phyloP scores from a whole-genome alignment of 1,140 invertebrate species.

The Penaeus chinensis region DNA sequence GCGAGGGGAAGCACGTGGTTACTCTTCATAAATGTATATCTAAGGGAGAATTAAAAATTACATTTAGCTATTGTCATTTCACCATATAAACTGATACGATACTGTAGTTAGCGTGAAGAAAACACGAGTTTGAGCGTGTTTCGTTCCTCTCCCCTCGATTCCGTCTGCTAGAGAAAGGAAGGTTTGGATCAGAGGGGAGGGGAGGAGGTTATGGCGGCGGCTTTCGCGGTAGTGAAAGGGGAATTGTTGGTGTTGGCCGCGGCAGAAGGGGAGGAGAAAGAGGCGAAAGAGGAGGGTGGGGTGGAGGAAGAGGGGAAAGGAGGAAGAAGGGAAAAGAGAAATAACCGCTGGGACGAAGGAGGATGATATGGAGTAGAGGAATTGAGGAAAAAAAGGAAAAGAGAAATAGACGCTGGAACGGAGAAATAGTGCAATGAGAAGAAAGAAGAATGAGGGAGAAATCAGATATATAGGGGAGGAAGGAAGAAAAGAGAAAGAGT shows the following conservation, averaged over 20 bases:
- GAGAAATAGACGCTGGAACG: neutral
- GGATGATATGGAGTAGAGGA: neutral
- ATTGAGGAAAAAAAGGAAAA: conserved; percentile 8
- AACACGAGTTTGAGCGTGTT: neutral
- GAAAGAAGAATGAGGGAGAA: neutral
- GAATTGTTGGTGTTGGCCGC: conserved; percentile 16
- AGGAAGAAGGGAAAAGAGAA: neutral
- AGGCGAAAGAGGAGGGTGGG: neutral
- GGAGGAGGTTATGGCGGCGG: no score
- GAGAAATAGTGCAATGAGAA: neutral
- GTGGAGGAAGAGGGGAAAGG: neutral
- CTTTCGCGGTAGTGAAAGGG: neutral
- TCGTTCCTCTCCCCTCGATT: neutral
- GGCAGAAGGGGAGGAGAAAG: conserved; percentile 24
- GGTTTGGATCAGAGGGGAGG: neutral
- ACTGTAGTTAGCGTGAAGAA: no score
- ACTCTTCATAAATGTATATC: neutral
- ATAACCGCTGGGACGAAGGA: neutral
- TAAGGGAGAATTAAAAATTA: no score
- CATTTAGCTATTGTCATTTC: no score
- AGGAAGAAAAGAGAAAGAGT: neutral
- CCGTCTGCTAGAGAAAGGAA: conserved; percentile 4
- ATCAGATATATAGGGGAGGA: neutral
- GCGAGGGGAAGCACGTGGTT: conserved; percentile 13
- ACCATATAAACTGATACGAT: no score